Evolutionary conservation across 2,797 vertebrate species (phyloP), one percentile per base, ranked within the genome.

Genomic region (Spinus olivaceus): DNA sequence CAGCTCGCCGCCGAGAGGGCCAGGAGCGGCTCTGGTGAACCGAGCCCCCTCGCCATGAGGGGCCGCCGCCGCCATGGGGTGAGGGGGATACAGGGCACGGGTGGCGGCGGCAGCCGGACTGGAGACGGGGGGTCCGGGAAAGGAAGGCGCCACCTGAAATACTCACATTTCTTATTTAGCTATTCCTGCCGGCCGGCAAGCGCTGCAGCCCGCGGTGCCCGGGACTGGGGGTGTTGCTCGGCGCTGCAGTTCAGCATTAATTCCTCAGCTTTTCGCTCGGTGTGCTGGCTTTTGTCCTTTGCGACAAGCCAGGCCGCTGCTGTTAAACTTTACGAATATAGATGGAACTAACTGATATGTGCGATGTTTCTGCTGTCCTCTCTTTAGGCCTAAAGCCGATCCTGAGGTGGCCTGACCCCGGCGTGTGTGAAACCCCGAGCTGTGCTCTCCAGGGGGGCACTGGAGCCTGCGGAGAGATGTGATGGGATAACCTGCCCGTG

Each of bases 401-500:
- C 5, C 53, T 44, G 44, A 22, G 37, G 46, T n/a, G 53, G 32
- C 19, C 37, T 19, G 22, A 4, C 13, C 10, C 14, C 14, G 4
- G 3, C 3, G 22, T 19, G 32, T 15, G 70, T 32, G 81, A 37
- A 15, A 6, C 2, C 47, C 12, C 2, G 24, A 3, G 22, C 46
- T 13, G 25, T 41, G 41, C 41, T 3, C 32, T 19, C 27, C 9
- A 1, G 14, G 9, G 27, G 35, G 12, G 19, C 49, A 2, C 5
- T 4, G 4, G 3, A 42, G 28, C 35, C 44, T 20, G 44, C 1
- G 6, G 11, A 32, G 49, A 46, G 23, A 22, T 24, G 14, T 3
- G 4, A 60, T 24, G 10, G 35, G 35, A 42, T 12, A 5, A 35
- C 5, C 20, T 3, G 37, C 2, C 1, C 5, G 0, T 7, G 69